Evolutionary conservation across 2,797 vertebrate genomes (phyloP), one percentile per base, ranked within the genome.

Genomic region (Rhabdomys pumilio): DNA sequence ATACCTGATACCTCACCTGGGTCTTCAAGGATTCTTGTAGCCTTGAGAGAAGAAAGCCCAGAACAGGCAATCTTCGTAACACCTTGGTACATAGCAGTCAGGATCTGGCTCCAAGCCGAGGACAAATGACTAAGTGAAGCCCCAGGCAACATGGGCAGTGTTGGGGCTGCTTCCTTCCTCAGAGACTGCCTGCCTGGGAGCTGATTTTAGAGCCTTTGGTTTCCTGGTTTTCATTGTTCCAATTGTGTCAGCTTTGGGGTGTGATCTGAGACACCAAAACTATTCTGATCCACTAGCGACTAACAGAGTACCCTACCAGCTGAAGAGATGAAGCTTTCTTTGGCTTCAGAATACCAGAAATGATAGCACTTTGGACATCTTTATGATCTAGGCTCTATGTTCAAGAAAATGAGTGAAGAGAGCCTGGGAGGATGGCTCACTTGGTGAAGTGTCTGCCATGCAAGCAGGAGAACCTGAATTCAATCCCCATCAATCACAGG

Each of bases 151-250:
- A 17, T 4, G 26, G 84, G 75, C 61, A 41, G 73, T 13, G 50
- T 91, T 88, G 47, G 20, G 14, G 83, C 86, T 3, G 94, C 97
- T 96, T 96, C 96, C 96, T 96, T 96, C 93, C 94, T 95, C 47
- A 3, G 57, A 80, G 77, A 50, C 89, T 20, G 61, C 20, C 14
- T 77, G 63, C 93, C 77, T 31, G 7, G 76, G 41, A 65, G 92
- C 91, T 90, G 76, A 86, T 86, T 89, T 53, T 89, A 82, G 87
- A 96, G 90, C 38, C 59, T 24, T 69, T 3, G 22, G n/a, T 34
- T 96, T 93, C 96, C 94, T 93, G 95, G 94, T 61, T 92, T 73
- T 87, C 93, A 44, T 26, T 77, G 90, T 59, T 87, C 59, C 77
- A 50, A 61, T 19, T 94, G 90, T 80, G 90, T 90, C 26, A 86